Evolutionary conservation across 2,113 vertebrate genomes (phyloP).

Genomic region (Nesogale talazaci): DNA sequence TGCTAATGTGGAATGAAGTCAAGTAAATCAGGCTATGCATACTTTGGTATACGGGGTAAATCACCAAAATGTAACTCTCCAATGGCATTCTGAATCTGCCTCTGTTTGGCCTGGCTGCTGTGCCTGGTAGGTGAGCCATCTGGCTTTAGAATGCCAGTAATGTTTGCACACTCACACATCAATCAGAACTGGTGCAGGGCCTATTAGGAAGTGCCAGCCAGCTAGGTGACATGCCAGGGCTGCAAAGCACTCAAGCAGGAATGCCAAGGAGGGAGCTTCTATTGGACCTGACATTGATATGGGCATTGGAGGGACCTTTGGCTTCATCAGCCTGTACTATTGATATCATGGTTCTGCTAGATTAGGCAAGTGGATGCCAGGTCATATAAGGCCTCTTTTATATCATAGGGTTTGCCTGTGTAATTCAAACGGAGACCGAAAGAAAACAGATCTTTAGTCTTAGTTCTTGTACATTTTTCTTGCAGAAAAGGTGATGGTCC

Average conservation of each 20-base stretch:
- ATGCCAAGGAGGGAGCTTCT: constrained; percentile 33
- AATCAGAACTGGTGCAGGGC: constrained; percentile 57
- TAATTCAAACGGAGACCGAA: constrained; percentile 55
- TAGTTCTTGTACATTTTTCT: neutral
- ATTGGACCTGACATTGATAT: constrained; percentile 34
- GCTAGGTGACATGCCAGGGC: constrained; percentile 60
- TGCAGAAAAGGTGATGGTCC: neutral
- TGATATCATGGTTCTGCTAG: constrained; percentile 43
- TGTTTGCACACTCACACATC: constrained; percentile 74
- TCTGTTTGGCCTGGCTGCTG: constrained; percentile 71
- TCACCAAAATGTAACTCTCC: constrained; percentile 37
- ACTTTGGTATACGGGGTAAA: constrained; percentile 1
- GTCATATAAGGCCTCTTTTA: constrained; percentile 41
- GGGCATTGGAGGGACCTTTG: constrained; percentile 15
- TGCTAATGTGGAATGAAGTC: constrained; percentile 19
- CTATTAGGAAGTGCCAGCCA: constrained; percentile 59
- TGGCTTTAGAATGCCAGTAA: constrained; percentile 64
- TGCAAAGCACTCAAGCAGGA: constrained; percentile 39
- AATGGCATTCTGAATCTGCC: constrained; percentile 14
- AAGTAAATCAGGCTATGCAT: neutral
- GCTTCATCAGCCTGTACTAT: constrained; percentile 43
- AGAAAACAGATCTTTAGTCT: constrained; percentile 15
- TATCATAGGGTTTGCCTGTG: constrained; percentile 40
- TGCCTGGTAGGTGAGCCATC: constrained; percentile 62
- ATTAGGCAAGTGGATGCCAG: constrained; percentile 36